These are phyloP conservation scores for Scortum barcoo DNA, from an alignment of 2,113 vertebrate species.

Conservation along the genomic window DNA sequence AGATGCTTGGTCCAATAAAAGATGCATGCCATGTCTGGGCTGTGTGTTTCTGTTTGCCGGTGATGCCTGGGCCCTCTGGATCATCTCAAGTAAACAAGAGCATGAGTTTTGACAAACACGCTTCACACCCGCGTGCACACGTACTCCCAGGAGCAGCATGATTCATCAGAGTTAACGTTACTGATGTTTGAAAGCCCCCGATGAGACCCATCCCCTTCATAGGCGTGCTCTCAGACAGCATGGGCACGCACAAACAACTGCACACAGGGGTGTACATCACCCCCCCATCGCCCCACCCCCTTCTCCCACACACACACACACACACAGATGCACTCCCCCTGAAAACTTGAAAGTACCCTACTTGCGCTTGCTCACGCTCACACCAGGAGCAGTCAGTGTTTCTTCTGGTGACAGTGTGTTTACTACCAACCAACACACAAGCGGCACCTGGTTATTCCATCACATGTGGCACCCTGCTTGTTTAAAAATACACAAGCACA, in stretches of 20 bases:
- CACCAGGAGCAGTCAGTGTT: conserved; percentile 40
- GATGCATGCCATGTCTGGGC: conserved; percentile 66
- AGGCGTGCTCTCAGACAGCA: conserved; percentile 37
- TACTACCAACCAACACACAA: conserved; percentile 37
- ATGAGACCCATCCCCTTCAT: conserved; percentile 60
- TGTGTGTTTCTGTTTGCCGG: conserved; percentile 62
- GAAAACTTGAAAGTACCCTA: conserved; percentile 44
- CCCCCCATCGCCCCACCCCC: background rate
- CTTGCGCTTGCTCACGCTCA: conserved; percentile 35
- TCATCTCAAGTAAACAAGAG: conserved; percentile 75
- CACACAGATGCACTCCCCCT: too few species aligned
- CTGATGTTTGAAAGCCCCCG: conserved; percentile 72
- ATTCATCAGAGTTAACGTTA: conserved; percentile 76
- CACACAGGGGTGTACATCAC: conserved; percentile 21
- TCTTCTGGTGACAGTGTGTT: conserved; percentile 60
- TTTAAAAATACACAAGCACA: conserved; percentile 37
- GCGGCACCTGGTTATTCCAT: conserved; percentile 48
- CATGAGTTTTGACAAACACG: conserved; percentile 75
- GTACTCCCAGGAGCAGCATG: conserved; percentile 63
- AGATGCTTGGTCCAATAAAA: conserved; percentile 71
- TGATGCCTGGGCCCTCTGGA: conserved; percentile 67
- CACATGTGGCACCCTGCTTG: conserved; percentile 39
- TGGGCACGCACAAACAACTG: conserved; percentile 12
- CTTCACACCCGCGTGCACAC: conserved; percentile 71
- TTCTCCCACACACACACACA: too few species aligned